These are phyloP conservation scores for Tilapia sparmanii DNA, from an alignment of 2,113 vertebrate species.

Conservation along the genomic window DNA sequence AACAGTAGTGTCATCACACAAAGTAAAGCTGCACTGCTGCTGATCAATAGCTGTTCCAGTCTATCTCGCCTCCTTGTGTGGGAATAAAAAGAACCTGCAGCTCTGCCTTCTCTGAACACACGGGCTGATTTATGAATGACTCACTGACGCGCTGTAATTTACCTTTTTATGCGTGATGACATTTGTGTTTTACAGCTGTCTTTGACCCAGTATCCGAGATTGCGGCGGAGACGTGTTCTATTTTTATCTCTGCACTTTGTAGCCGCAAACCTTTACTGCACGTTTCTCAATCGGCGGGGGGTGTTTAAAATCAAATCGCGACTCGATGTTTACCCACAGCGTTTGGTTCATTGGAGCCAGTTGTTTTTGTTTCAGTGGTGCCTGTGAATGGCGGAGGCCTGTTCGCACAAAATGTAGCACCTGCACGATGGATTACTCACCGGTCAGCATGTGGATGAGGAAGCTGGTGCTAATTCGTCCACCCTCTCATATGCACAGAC, in stretches of 20 bases:
- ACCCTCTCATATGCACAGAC: neutral
- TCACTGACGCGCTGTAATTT: neutral
- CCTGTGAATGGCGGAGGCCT: neutral
- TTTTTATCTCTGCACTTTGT: neutral
- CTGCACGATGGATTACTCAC: neutral
- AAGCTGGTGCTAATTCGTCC: neutral
- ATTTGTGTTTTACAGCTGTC: neutral
- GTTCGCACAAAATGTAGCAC: neutral
- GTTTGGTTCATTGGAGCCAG: neutral
- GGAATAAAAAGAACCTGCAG: neutral
- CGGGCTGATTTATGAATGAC: slow-evolving; percentile 3
- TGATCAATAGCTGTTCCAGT: neutral
- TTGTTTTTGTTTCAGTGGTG: neutral
- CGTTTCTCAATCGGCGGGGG: neutral
- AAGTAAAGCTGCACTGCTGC: neutral
- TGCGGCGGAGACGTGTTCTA: neutral
- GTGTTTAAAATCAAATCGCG: neutral
- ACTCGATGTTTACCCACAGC: neutral
- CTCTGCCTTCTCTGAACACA: neutral
- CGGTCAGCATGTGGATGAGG: neutral
- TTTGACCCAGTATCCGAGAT: neutral
- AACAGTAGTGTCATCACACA: neutral
- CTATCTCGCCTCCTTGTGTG: neutral
- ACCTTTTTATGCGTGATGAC: neutral
- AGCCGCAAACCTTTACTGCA: neutral